Base-by-base conservation (phyloP, 2,113 vertebrate species). In the Pseudopodoces humilis region DNA sequence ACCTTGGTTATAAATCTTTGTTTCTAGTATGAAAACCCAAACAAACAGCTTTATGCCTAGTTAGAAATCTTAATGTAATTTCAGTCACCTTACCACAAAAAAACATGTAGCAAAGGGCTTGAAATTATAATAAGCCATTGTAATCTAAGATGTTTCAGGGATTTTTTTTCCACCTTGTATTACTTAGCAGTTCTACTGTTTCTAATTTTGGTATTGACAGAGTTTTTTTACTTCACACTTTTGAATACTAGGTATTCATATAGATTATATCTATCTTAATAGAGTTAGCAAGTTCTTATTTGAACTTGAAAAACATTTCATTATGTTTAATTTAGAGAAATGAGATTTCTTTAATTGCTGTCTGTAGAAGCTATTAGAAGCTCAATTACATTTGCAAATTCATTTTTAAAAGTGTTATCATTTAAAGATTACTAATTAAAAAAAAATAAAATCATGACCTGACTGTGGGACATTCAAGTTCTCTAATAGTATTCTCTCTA, bases 281-380 rank as follows among this genome's bases (percentile, higher is more conserved):
- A 96, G 80, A 95, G 92, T 97, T 98, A 95, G 88, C 91, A 96
- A 90, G 64, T 97, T 98, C 89, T 96, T 97, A 97, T 98, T 98
- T 97, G 88, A 97, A 98, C 95, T 97, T 94, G 88, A 95, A 97
- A 98, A 98, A 95, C 90, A 92, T 97, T 98, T 98, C 77, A 97
- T 98, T 98, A 96, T 96, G 90, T 96, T 98, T 98, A 98, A 98
- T 97, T 97, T 97, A 96, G 96, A 97, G 93, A 98, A 98, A 98
- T 97, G 94, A 98, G 94, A 97, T 97, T 98, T 97, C 95, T 97
- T 98, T 98, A 97, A 98, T 98, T 98, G 94, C 95, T 97, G 90
- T 97, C 96, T 96, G 95, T 97, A 97, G 93, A 95, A 97, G 96
- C 96, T 97, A 97, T 98, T 98, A 98, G 93, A 97, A 97, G 95